Base-by-base conservation (phyloP, 2,797 vertebrate species). In the Poecilia picta region DNA sequence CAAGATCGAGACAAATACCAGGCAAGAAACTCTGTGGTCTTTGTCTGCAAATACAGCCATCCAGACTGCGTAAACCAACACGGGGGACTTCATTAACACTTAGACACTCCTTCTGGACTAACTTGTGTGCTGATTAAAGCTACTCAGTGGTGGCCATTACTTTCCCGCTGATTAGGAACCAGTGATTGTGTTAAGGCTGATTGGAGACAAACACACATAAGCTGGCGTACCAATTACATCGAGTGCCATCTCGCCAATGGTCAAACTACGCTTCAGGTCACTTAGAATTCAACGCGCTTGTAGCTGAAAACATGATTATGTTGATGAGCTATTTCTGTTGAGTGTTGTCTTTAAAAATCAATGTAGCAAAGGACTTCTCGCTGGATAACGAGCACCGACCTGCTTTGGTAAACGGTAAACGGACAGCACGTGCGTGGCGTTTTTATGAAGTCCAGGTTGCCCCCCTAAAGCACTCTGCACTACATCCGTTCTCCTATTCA, bases 131-230 rank as follows among this genome's bases (percentile, higher is more conserved):
- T 93, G 93, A 94, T 92, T 94, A 90, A 46, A 46, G 68, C 68
- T 85, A 82, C 86, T 88, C 88, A 39, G 76, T 87, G 87, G 90
- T 84, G 81, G 88, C 82, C 92, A 91, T 91, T 94, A 92, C 86
- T 88, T 85, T 91, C 73, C 76, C 83, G 79, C 91, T 92, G 94
- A 95, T 94, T 94, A 91, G 89, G 72, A 83, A 73, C 79, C 51
- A 41, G 83, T 83, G 89, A 92, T 90, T 91, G 89, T 90, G 81
- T 87, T 84, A 59, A 81, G 77, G 86, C 81, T 88, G 88, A 92
- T 89, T 91, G 83, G 81, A 72, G 77, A 91, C 62, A 71, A 71
- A 20, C 80, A 90, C 81, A 79, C 80, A 82, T 73, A 79, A 74
- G 75, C 74, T 77, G 83, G 79, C 85, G 83, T 87, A 88, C 81